These are phyloP conservation scores for Sitta europaea DNA, from an alignment of 2,113 vertebrate species.

Conservation along the genomic window DNA sequence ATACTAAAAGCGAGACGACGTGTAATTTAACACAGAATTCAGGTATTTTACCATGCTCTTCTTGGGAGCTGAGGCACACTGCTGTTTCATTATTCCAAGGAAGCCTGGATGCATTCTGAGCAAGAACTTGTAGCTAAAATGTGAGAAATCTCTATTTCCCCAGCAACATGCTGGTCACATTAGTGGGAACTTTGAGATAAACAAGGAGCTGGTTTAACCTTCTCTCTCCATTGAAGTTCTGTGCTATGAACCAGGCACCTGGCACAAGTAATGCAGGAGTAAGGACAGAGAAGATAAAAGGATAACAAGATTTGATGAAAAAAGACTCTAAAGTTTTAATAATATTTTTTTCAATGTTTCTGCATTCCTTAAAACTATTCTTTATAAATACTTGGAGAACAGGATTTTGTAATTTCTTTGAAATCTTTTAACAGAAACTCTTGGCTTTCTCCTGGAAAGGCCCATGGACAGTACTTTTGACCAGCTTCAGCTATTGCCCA, in stretches of 20 bases:
- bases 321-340: neutral
- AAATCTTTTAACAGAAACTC: neutral
- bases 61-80: neutral
- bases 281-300: neutral
- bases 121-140: neutral
- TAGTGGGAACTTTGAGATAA: neutral
- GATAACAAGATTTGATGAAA: neutral
- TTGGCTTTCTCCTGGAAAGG: neutral
- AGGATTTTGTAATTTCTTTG: neutral
- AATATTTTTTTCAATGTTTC: neutral
- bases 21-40: neutral
- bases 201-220: neutral
- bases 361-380: neutral
- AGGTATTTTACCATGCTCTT: neutral
- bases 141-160: neutral
- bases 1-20: neutral
- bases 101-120: neutral
- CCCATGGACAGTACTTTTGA: neutral
- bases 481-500: neutral
- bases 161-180: neutral
- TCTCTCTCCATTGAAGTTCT: neutral
- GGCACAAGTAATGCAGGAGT: neutral
- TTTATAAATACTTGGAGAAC: neutral
- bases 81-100: neutral
- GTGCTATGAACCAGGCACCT: neutral